phyloP scores from a whole-genome alignment of 2,113 vertebrate species.

The Malurus cyaneus region DNA sequence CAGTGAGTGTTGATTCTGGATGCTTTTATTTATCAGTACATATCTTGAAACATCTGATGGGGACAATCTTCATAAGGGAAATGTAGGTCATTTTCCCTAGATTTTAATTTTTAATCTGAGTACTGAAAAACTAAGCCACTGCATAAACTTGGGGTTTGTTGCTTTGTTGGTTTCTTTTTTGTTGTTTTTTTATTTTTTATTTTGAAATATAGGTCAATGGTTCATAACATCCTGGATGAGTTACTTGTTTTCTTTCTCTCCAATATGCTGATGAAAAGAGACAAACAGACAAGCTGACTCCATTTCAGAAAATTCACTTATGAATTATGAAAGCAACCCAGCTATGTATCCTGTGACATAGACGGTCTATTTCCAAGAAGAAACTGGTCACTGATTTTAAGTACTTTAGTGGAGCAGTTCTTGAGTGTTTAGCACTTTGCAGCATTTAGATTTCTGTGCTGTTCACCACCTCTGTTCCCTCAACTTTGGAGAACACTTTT shows the following conservation, averaged over 20 bases:
- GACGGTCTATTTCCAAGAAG: not conserved
- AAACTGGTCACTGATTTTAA: not conserved
- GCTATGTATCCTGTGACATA: not conserved
- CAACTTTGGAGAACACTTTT: not conserved
- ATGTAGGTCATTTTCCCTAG: not conserved
- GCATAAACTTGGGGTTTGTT: not conserved
- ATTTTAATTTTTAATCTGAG: not conserved
- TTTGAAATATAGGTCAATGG: not conserved
- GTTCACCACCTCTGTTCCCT: not conserved
- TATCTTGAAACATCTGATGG: not conserved
- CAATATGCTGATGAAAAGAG: not conserved
- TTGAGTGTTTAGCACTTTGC: not conserved
- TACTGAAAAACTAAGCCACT: not conserved
- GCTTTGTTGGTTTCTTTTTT: not conserved
- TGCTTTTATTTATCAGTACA: not conserved
- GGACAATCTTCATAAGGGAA: not conserved
- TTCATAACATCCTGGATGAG: not conserved
- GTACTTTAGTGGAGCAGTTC: not conserved
- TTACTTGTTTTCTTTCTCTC: not conserved
- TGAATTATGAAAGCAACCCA: not conserved
- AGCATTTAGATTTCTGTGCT: not conserved
- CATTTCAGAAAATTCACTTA: not conserved
- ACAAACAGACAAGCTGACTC: not conserved
- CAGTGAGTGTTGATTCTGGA: not conserved
- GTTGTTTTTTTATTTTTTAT: not conserved